Evolutionary conservation across 2,113 vertebrate species (phyloP).

Genomic region (Phaethornis superciliosus): DNA sequence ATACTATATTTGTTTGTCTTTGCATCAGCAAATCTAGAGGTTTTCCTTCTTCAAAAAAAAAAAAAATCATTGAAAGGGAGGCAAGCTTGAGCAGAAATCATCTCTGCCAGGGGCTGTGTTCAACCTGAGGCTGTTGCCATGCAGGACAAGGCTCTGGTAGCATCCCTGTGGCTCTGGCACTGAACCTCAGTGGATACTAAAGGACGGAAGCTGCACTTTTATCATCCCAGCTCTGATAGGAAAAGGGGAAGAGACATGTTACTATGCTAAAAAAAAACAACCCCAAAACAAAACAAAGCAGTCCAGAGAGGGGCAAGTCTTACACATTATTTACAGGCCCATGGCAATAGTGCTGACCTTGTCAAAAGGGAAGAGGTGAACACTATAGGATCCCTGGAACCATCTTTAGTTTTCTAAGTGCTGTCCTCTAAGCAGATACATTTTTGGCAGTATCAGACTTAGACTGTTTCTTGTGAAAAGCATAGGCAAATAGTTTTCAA

Average conservation of each 20-base stretch:
- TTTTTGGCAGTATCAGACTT: constrained; percentile 53
- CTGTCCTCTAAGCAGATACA: background rate
- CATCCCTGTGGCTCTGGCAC: background rate
- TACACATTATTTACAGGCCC: background rate
- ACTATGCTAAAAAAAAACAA: background rate
- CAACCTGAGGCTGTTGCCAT: background rate
- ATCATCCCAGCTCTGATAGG: background rate
- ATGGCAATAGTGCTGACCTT: background rate
- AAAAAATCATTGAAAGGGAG: background rate
- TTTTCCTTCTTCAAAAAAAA: background rate
- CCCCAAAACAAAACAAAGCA: background rate
- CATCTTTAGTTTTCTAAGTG: background rate
- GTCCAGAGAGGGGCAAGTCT: background rate
- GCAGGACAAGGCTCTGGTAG: background rate
- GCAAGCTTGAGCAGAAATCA: background rate
- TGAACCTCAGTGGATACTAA: background rate
- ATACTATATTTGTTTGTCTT: constrained; percentile 10
- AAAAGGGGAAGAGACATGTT: background rate
- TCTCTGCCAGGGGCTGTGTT: background rate
- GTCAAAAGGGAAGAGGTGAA: background rate
- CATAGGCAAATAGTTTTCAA: background rate
- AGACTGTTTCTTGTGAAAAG: constrained; percentile 59
- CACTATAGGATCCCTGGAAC: constrained; percentile 1
- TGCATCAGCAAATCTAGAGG: constrained; percentile 10
- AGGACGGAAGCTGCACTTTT: background rate